Percentiles rank a stretch among this genome's conserved stretches.
Conservation (phyloP, 2,888 invertebrate species). For the Villa cingulata region DNA sequence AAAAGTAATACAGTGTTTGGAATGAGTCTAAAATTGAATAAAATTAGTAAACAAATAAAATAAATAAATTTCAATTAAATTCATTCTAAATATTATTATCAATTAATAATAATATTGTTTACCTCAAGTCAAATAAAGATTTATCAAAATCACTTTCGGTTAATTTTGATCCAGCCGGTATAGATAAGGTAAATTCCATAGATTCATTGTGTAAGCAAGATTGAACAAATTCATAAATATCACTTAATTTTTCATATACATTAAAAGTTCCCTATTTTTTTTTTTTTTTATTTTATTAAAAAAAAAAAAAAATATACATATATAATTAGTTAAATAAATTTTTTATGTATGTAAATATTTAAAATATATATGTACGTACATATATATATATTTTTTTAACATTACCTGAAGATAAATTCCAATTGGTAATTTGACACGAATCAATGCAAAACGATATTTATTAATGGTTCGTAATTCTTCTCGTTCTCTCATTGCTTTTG, state of each 20-base stretch:
- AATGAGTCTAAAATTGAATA: conserved; percentile 37
- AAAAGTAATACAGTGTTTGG: conserved; percentile 74
- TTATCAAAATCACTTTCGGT: conserved; percentile 52
- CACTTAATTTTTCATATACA: conserved; percentile 61
- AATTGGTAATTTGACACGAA: conserved; percentile 80
- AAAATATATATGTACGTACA: neutral
- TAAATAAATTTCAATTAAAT: neutral
- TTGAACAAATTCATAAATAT: conserved; percentile 64
- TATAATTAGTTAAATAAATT: conserved; percentile 1
- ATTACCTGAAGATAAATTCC: conserved; percentile 66
- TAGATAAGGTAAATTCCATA: conserved; percentile 55
- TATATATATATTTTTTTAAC: neutral
- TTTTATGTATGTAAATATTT: neutral
- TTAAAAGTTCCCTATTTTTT: conserved; percentile 73
- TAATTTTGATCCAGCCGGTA: conserved; percentile 48
- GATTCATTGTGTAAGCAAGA: conserved; percentile 58
- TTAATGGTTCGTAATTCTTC: conserved; percentile 68
- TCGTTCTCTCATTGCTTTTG: conserved; percentile 89
- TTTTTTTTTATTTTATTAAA: no score
- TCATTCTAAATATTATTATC: neutral
- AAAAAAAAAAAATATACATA: conserved; percentile 20
- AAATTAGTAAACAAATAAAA: no score
- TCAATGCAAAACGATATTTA: conserved; percentile 72
- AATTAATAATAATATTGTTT: neutral
- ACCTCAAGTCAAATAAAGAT: conserved; percentile 53